A percentile compares a stretch with the other conserved stretches of the same genome.
These are phyloP conservation scores for Gymnoscelis rufifasciata DNA, from an alignment of 2,888 invertebrate genomes.

Conservation along the genomic window DNA sequence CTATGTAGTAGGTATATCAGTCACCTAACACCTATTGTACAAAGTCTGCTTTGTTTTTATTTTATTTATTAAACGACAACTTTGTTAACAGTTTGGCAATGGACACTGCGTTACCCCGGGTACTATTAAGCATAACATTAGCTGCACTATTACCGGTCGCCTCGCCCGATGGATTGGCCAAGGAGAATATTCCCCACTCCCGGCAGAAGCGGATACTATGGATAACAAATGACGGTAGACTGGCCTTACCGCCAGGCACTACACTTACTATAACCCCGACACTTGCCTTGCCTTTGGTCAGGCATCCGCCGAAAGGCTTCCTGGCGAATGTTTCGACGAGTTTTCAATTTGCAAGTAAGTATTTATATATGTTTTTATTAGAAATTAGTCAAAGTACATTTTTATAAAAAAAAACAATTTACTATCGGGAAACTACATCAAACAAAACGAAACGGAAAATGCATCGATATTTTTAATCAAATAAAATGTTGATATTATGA, in stretches of 20 bases:
- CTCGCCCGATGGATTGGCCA: constrained; percentile 53
- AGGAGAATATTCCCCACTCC: constrained; percentile 80
- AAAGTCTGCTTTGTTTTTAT: too few relatives aligned
- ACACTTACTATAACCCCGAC: constrained; percentile 89
- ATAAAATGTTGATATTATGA: too few relatives aligned
- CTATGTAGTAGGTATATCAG: too few relatives aligned
- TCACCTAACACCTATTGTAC: too few relatives aligned
- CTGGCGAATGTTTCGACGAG: constrained; percentile 90
- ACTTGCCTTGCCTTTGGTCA: constrained; percentile 87
- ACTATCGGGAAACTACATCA: too few relatives aligned
- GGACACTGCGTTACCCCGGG: constrained; percentile 65
- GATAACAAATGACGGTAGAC: constrained; percentile 90
- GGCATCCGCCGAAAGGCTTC: constrained; percentile 92
- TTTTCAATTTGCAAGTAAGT: constrained; percentile 91
- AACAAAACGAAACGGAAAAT: too few relatives aligned
- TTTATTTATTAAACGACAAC: background rate
- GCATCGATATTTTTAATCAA: too few relatives aligned
- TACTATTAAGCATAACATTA: constrained; percentile 67
- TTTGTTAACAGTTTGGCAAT: constrained; percentile 51
- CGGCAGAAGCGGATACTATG: constrained; percentile 90
- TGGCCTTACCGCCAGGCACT: constrained; percentile 91
- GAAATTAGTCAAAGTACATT: too few relatives aligned
- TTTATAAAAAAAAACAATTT: too few relatives aligned
- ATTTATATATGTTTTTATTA: background rate
- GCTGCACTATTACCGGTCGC: constrained; percentile 67